Conservation (phyloP, 2,888 invertebrate genomes). For the Drosophila anomalata region DNA sequence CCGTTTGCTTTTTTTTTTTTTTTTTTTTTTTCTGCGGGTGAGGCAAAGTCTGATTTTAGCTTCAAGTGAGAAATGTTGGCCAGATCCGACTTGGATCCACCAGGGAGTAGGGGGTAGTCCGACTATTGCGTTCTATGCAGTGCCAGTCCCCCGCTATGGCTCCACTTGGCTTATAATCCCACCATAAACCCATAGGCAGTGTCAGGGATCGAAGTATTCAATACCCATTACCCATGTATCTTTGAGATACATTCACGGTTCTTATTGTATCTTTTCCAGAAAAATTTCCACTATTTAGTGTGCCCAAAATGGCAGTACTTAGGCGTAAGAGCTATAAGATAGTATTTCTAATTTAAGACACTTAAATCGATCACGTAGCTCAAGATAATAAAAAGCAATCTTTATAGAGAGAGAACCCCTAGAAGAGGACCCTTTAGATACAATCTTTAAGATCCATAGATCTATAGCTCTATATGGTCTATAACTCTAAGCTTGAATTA, state of each 20-base stretch:
- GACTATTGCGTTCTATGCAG: slow-evolving; percentile 60
- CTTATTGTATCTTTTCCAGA: neutral
- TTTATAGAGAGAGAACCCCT: neutral
- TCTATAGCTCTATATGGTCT: neutral
- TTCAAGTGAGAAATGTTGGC: slow-evolving; percentile 26
- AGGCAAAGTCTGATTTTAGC: slow-evolving; percentile 39
- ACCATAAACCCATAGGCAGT: slow-evolving; percentile 17
- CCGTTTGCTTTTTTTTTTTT: slow-evolving; percentile 12
- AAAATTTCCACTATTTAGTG: too few relatives aligned
- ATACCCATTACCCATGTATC: slow-evolving; percentile 7
- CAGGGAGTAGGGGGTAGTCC: slow-evolving; percentile 2
- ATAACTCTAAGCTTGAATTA: neutral
- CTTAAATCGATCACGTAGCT: neutral
- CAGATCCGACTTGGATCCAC: slow-evolving; percentile 11
- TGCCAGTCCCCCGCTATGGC: slow-evolving; percentile 21
- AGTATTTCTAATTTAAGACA: slow-evolving; percentile 3
- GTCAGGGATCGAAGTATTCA: neutral
- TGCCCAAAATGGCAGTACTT: too few relatives aligned
- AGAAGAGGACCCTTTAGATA: neutral
- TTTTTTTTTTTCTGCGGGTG: slow-evolving; percentile 37
- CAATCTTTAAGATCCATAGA: neutral
- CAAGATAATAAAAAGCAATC: neutral
- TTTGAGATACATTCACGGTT: neutral
- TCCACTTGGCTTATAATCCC: slow-evolving; percentile 10
- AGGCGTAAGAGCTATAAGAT: neutral